Base-by-base conservation (phyloP, 2,888 invertebrate genomes). In the Poecilobothrus nobilitatus region DNA sequence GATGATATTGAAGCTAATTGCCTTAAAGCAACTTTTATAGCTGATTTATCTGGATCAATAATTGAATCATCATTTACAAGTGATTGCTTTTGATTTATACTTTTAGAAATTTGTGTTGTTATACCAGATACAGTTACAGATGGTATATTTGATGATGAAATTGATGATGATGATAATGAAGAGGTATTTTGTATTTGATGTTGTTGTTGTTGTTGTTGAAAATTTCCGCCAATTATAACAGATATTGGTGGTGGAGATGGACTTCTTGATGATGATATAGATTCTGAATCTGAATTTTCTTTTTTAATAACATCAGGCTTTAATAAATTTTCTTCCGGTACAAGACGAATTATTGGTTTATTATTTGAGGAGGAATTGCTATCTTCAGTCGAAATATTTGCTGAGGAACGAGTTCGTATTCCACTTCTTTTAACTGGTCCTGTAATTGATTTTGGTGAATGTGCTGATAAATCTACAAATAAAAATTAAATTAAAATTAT, bases 1-100 rank as follows among this genome's bases (percentile, higher is more conserved):
- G 78, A 76, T 21, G 81, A 79, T 68, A 81, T 79, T 18, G 80
- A 78, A 10, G 80, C 80, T 73, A 81, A 69, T 70, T 81, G 81
- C 66, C 79, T 78, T 9, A 81, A 70, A 0, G 81, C 81, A 68
- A 80, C 53, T 53, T 53, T 78, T 67, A 80, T 67, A 18, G 80
- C 79, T 8, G 41, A 44, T 27, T 53, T 66, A 20, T 37, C 18
- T 37, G 37, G 15, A 10, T 27, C 44, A 12, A n/a, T n/a, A 9
- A 20, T 10, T 18, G 34, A n/a, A 62, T 27, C 53, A 10, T 53
- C 68, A 63, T 66, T 70, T n/a, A 67, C 62, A 53, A 66, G 37
- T 7, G 68, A 61, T 37, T 62, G 62, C 15, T 44, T 65, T 4
- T 77, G 68, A 69, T 75, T 75, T 61, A 73, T 74, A 18, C 72